These are phyloP conservation scores for Cydia pomonella DNA, from an alignment of 1,140 invertebrate genomes.

Conservation along the genomic window DNA sequence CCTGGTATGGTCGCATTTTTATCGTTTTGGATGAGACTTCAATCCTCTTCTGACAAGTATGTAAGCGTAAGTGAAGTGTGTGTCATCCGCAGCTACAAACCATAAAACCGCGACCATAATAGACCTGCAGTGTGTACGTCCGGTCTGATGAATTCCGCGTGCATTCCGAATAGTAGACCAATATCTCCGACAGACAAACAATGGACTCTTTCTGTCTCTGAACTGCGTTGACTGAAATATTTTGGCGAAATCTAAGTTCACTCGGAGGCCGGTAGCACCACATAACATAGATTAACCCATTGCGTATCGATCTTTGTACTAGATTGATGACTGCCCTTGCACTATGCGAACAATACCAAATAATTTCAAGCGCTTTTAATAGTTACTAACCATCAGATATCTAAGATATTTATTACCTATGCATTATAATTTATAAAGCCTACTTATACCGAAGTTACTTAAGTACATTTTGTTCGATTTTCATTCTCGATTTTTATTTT, in stretches of 20 bases:
- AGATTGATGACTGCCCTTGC: constrained; percentile 39
- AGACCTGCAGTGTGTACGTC: not conserved
- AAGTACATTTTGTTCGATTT: constrained; percentile 79
- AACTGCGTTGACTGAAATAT: not conserved
- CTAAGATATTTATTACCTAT: constrained; percentile 72
- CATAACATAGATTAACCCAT: constrained; percentile 7
- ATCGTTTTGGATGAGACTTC: constrained; percentile 36
- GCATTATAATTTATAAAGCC: constrained; percentile 79
- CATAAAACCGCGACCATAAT: not conserved
- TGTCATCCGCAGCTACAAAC: not conserved
- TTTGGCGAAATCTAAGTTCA: not conserved
- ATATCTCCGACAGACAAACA: not conserved
- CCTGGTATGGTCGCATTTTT: constrained; percentile 41
- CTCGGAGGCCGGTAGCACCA: not conserved
- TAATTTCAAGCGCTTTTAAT: constrained; percentile 68
- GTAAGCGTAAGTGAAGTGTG: not conserved
- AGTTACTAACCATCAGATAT: constrained; percentile 66
- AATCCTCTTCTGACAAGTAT: constrained; percentile 35
- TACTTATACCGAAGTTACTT: constrained; percentile 77
- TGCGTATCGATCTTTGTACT: constrained; percentile 17
- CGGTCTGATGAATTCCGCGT: not conserved
- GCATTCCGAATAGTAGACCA: constrained; percentile 5
- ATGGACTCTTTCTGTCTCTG: not conserved
- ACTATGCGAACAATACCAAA: constrained; percentile 66
- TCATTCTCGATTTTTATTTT: constrained; percentile 60